Conservation (phyloP, 1,140 invertebrate species). For the Andrena cerasifolii region DNA sequence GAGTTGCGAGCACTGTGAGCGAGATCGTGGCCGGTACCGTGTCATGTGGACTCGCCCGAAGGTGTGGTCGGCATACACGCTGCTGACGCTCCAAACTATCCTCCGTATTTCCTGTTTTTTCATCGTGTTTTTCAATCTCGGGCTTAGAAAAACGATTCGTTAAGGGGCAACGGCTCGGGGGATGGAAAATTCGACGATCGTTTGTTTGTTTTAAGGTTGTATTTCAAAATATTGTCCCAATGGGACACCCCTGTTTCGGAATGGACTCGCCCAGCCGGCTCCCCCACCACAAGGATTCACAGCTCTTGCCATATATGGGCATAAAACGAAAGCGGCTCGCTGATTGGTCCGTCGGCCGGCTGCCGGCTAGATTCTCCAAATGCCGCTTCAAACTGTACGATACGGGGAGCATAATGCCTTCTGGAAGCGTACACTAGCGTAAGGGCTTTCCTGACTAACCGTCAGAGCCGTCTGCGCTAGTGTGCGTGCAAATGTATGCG, state of each 20-base stretch:
- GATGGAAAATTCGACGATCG: not conserved
- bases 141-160: too few relatives aligned
- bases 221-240: not conserved
- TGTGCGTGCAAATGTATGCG: constrained; percentile 35
- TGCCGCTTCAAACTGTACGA: constrained; percentile 82
- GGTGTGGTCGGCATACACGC: constrained; percentile 66
- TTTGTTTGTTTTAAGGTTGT: constrained; percentile 20
- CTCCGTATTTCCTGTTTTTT: not conserved
- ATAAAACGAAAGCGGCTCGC: constrained; percentile 85
- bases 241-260: constrained; percentile 60
- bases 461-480: constrained; percentile 59
- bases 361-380: constrained; percentile 82
- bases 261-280: constrained; percentile 79
- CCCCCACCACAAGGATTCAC: constrained; percentile 77
- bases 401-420: constrained; percentile 72
- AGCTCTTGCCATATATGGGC: constrained; percentile 90
- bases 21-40: constrained; percentile 74
- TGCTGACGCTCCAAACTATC: not conserved
- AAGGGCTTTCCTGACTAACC: constrained; percentile 76
- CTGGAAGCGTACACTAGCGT: constrained; percentile 71
- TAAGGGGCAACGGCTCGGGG: not conserved
- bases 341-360: constrained; percentile 85
- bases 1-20: constrained; percentile 77
- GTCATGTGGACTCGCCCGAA: constrained; percentile 77
- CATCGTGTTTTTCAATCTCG: not conserved